These are phyloP conservation scores for Lepidocyrtoides sp. DNA, from an alignment of 2,888 invertebrate species.

Conservation along the genomic window DNA sequence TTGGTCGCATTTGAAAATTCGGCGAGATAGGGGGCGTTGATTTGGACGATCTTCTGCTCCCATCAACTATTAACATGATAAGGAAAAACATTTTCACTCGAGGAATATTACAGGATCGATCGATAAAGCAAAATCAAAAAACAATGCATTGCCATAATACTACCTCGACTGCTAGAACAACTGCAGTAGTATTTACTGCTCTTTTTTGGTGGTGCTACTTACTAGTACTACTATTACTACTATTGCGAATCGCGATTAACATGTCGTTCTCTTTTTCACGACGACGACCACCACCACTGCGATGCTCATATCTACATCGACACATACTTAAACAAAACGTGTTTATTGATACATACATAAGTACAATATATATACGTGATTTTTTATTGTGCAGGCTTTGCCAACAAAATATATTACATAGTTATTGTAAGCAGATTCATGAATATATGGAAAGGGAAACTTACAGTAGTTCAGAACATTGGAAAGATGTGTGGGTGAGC, in stretches of 20 bases:
- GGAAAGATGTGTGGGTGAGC: conserved; percentile 71
- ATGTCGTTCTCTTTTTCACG: neutral
- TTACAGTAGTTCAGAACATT: conserved; percentile 72
- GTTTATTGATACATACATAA: neutral
- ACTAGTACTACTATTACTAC: neutral
- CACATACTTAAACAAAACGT: conserved; percentile 9
- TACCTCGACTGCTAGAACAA: neutral
- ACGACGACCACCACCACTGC: neutral
- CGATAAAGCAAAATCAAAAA: conserved; percentile 32
- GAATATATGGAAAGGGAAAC: conserved; percentile 15
- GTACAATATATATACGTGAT: neutral
- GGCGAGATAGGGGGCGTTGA: conserved; percentile 66
- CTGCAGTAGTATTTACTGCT: conserved; percentile 1
- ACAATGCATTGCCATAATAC: neutral
- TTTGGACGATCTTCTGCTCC: conserved; percentile 72
- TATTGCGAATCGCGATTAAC: neutral
- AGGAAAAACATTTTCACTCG: conserved; percentile 21
- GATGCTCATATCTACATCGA: neutral
- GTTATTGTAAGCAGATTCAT: neutral
- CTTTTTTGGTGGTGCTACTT: neutral
- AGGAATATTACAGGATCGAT: conserved; percentile 19
- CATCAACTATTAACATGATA: conserved; percentile 73
- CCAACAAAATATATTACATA: neutral
- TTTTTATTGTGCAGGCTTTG: neutral
- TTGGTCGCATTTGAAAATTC: conserved; percentile 69